Base-by-base conservation (phyloP, 2,797 vertebrate genomes). In the Smutsia temminckii region DNA sequence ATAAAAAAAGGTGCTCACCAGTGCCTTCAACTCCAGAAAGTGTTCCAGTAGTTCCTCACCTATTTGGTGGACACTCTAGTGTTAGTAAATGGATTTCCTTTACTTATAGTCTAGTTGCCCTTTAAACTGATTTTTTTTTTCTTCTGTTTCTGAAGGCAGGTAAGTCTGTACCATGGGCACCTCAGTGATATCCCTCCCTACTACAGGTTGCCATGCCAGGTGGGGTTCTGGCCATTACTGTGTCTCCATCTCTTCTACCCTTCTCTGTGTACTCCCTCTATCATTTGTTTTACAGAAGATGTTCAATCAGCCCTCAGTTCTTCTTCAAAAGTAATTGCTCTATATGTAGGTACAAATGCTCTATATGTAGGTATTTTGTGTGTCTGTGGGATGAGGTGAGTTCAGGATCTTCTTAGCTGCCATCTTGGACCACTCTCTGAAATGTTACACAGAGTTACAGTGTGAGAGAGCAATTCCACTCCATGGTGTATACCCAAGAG, bases 71-170 rank as follows among this genome's bases (percentile, higher is more conserved):
- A 29, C 40, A 7, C 25, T 42, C 40, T 42, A 42, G 3, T 40
- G 69, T 71, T 8, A 27, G 40, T 46, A 71, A 71, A 71, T 71
- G 42, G 23, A 71, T 42, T 71, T 42, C 40, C 13, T 42, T 71
- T 25, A 42, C 25, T 42, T 27, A 27, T 4, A 27, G 13, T 71
- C 40, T 71, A 16, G 14, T 46, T 71, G 23, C 6, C 69, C 13
- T 71, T 71, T 42, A 46, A 71, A 8, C 25, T 71, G 68, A 12
- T 23, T 42, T 27, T 42, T 27, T 27, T 40, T 4, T n/a, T 23
- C 13, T 0, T 25, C 40, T 2, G 8, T 71, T 7, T 25, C 40
- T 25, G 7, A 17, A 7, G 25, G 23, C 14, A 3, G 23, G 7
- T 29, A 71, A 42, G 69, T 17, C 63, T 64, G 25, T 23, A 46